Conservation (phyloP, 1,140 invertebrate genomes). For the Aleiodes sp. region DNA sequence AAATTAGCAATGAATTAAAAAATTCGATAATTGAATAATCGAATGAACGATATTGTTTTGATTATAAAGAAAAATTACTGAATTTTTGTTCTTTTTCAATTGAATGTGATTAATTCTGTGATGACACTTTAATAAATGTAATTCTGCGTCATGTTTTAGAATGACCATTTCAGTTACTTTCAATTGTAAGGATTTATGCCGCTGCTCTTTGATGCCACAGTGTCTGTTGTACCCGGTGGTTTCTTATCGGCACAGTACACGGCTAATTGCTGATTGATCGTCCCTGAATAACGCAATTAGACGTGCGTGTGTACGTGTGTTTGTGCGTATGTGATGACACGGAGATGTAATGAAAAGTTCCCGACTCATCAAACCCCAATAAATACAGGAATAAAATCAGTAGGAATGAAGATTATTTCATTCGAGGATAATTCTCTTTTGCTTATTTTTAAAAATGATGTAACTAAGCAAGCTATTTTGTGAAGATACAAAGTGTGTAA, state of each 20-base stretch:
- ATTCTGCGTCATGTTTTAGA: neutral
- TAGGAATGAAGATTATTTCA: neutral
- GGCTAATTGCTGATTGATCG: constrained; percentile 33
- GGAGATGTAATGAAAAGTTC: neutral
- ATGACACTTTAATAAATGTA: neutral
- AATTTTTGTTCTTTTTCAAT: neutral
- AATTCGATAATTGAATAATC: too few species aligned
- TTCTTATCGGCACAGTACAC: constrained; percentile 17
- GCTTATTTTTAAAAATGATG: too few species aligned
- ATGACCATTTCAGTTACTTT: neutral
- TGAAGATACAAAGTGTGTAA: neutral
- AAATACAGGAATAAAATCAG: neutral
- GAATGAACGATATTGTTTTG: too few species aligned
- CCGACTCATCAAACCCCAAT: neutral
- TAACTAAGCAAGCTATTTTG: constrained; percentile 18
- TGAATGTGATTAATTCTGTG: neutral
- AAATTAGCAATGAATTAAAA: too few species aligned
- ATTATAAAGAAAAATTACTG: too few species aligned
- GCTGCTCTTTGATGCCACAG: neutral
- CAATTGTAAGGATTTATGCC: neutral
- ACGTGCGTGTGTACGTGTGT: neutral
- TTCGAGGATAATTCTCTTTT: too few species aligned
- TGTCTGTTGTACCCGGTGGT: neutral
- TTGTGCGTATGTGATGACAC: neutral
- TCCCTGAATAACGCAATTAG: constrained; percentile 37